Conservation (phyloP, 2,797 vertebrate genomes). For the Scleropages formosus region DNA sequence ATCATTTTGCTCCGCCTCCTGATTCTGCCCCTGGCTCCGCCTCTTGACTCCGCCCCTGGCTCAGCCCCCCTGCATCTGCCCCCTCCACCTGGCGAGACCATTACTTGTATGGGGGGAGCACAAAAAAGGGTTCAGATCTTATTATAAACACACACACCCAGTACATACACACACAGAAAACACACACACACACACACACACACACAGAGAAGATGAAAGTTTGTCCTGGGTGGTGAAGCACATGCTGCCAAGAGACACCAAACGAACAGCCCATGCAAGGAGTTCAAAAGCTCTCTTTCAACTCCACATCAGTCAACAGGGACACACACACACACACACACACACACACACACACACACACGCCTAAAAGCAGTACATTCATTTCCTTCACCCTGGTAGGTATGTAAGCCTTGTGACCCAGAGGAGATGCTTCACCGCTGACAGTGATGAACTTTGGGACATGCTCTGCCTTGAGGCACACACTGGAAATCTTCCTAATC, state of each 20-base stretch:
- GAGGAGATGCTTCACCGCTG: neutral
- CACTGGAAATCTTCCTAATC: neutral
- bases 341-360: neutral
- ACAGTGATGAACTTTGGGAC: neutral
- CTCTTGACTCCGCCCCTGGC: neutral
- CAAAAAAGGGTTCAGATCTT: neutral
- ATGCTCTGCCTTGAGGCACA: neutral
- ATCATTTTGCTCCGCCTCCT: neutral
- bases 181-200: neutral
- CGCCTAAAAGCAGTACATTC: neutral
- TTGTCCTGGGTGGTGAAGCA: conserved; percentile 7
- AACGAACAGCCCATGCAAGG: neutral
- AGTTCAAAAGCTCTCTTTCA: conserved; percentile 34
- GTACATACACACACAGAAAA: neutral
- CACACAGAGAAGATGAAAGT: conserved; percentile 28
- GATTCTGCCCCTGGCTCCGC: neutral
- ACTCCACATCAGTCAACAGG: conserved; percentile 28
- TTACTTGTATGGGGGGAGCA: neutral
- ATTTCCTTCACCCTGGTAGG: conserved; percentile 1
- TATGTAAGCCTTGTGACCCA: conserved; percentile 14
- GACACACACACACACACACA: neutral
- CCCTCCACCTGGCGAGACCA: neutral
- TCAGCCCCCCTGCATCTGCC: neutral
- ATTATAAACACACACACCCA: neutral
- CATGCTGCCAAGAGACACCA: conserved; percentile 18